Conservation (phyloP, 2,888 invertebrate species). For the Frankliniella fusca region DNA sequence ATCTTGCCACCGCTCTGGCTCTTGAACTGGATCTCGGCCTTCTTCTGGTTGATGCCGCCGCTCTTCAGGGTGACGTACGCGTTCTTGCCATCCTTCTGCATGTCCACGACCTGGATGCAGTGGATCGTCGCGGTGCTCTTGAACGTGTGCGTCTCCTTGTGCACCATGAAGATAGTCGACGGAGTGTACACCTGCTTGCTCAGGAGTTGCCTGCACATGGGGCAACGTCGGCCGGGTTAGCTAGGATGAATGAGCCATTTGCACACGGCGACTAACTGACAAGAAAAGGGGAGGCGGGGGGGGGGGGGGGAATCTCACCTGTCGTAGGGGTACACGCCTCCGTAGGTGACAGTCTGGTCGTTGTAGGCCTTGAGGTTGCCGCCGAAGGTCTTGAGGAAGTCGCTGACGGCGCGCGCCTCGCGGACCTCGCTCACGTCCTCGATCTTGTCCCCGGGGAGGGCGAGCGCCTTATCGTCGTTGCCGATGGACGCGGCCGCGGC, state of each 20-base stretch:
- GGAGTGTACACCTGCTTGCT: neutral
- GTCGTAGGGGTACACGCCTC: neutral
- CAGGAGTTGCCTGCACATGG: neutral
- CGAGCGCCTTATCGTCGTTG: neutral
- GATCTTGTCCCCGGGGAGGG: neutral
- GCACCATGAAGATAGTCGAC: neutral
- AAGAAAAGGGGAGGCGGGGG: neutral
- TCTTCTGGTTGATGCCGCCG: neutral
- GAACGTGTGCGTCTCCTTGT: neutral
- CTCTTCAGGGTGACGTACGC: neutral
- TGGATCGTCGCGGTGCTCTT: neutral
- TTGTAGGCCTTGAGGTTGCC: neutral
- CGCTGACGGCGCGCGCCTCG: conserved; percentile 8
- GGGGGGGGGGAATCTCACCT: neutral
- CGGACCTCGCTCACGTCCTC: neutral
- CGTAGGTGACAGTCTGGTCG: neutral
- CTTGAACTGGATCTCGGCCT: neutral
- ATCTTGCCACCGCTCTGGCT: conserved; percentile 1
- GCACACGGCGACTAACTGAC: no score
- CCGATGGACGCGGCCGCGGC: neutral
- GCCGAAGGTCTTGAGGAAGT: neutral
- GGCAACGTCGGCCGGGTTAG: no score
- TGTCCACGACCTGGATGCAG: conserved; percentile 19
- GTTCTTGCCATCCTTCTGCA: neutral
- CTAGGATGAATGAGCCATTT: no score